These are phyloP conservation scores for Archaeoteleia sp. DNA, from an alignment of 2,888 invertebrate species.

Conservation along the genomic window DNA sequence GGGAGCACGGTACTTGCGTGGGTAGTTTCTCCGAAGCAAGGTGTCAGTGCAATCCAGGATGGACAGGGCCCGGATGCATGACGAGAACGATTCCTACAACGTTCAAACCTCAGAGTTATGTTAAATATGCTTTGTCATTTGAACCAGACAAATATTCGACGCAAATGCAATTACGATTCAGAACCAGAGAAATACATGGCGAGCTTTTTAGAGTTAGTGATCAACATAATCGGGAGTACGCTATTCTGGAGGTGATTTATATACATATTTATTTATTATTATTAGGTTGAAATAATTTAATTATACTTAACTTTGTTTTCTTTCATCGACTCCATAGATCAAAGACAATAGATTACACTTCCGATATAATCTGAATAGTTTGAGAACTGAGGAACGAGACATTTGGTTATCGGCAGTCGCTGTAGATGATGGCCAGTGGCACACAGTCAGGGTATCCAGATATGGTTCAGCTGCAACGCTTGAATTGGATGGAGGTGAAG, in stretches of 20 bases:
- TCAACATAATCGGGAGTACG: constrained; percentile 95
- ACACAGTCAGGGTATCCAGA: constrained; percentile 92
- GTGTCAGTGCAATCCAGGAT: constrained; percentile 97
- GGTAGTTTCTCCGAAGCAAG: constrained; percentile 91
- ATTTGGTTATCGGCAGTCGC: constrained; percentile 92
- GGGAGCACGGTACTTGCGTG: constrained; percentile 96
- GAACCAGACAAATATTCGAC: constrained; percentile 95
- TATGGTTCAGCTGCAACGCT: constrained; percentile 95
- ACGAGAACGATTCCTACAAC: constrained; percentile 92
- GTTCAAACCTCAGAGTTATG: constrained; percentile 94
- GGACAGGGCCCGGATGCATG: constrained; percentile 92
- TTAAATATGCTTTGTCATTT: constrained; percentile 96
- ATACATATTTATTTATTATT: neutral
- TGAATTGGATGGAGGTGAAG: constrained; percentile 96
- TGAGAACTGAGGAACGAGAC: constrained; percentile 91
- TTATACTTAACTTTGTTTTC: constrained; percentile 20
- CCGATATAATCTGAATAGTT: constrained; percentile 93
- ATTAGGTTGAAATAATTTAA: neutral
- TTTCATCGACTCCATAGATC: constrained; percentile 78
- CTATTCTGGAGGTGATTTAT: constrained; percentile 83
- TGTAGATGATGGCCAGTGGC: constrained; percentile 98
- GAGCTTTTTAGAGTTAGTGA: constrained; percentile 95
- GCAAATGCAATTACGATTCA: constrained; percentile 93
- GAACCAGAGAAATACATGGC: constrained; percentile 94
- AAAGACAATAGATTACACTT: constrained; percentile 93